Evolutionary conservation across 2,888 invertebrate genomes (phyloP).

Genomic region (Beris morrisii): DNA sequence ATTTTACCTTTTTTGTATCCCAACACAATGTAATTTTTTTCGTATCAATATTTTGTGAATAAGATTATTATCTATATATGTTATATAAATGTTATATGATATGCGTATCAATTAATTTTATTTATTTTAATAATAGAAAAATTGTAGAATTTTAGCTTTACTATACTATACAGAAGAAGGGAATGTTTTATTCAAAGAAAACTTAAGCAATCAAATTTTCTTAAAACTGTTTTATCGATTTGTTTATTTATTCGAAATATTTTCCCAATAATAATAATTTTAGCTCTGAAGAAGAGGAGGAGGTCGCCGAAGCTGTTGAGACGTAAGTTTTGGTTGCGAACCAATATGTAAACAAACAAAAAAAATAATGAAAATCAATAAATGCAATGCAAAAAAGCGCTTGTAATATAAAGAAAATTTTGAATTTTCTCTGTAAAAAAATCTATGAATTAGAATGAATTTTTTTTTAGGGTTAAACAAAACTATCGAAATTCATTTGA

Average conservation of each 20-base stretch:
- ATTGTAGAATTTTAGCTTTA: constrained; percentile 31
- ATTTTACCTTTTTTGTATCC: neutral
- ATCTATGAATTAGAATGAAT: too few relatives aligned
- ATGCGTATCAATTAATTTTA: too few relatives aligned
- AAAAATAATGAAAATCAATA: constrained; percentile 6
- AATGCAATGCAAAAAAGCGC: constrained; percentile 21
- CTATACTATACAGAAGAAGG: constrained; percentile 27
- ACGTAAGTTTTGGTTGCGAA: constrained; percentile 50
- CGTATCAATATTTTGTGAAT: constrained; percentile 26
- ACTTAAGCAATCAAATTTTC: neutral
- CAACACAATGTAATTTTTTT: constrained; percentile 8
- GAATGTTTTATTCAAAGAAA: constrained; percentile 29
- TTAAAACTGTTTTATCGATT: neutral
- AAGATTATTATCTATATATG: constrained; percentile 14
- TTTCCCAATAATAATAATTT: constrained; percentile 19
- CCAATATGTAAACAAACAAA: constrained; percentile 22
- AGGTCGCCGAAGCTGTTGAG: constrained; percentile 55
- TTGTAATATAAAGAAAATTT: constrained; percentile 6
- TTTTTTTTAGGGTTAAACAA: too few relatives aligned
- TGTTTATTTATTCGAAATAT: too few relatives aligned
- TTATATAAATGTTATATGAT: neutral
- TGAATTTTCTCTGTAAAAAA: too few relatives aligned
- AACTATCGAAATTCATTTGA: too few relatives aligned
- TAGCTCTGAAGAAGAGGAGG: constrained; percentile 56
- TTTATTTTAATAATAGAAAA: constrained; percentile 5